Conservation (phyloP, 2,888 invertebrate species). For the Epinotia bilunana region DNA sequence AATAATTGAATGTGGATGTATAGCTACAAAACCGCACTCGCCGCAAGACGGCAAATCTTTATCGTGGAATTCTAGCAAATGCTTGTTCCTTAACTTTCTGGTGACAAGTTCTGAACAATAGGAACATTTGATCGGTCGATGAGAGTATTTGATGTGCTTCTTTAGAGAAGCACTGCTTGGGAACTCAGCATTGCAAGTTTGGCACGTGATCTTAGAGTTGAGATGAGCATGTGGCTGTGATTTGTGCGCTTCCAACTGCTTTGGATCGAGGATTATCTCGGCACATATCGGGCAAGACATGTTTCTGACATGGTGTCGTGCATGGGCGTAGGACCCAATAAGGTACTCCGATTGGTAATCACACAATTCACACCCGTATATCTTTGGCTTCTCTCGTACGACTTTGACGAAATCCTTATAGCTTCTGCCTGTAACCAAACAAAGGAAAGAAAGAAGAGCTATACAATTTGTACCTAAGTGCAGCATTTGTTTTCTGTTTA, state of each 20-base stretch:
- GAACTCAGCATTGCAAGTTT: background rate
- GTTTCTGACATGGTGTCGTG: background rate
- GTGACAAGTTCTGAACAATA: background rate
- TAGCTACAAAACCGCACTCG: background rate
- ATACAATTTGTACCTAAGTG: too few species aligned
- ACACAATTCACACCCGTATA: background rate
- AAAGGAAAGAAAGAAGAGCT: background rate
- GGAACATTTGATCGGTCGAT: background rate
- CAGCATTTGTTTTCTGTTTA: too few species aligned
- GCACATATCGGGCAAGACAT: background rate
- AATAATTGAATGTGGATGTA: background rate
- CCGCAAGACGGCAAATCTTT: conserved; percentile 4
- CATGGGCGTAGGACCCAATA: background rate
- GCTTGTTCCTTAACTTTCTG: background rate
- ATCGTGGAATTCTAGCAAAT: background rate
- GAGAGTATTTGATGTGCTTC: background rate
- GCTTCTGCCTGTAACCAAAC: background rate
- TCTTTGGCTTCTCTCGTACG: background rate
- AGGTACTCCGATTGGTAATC: background rate
- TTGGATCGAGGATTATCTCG: background rate
- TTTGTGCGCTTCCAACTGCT: background rate
- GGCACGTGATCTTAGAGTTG: background rate
- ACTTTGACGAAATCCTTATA: background rate
- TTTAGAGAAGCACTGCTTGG: background rate
- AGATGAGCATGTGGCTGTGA: background rate